Base-by-base conservation (phyloP, 2,888 invertebrate species). In the Drosophila anceps region DNA sequence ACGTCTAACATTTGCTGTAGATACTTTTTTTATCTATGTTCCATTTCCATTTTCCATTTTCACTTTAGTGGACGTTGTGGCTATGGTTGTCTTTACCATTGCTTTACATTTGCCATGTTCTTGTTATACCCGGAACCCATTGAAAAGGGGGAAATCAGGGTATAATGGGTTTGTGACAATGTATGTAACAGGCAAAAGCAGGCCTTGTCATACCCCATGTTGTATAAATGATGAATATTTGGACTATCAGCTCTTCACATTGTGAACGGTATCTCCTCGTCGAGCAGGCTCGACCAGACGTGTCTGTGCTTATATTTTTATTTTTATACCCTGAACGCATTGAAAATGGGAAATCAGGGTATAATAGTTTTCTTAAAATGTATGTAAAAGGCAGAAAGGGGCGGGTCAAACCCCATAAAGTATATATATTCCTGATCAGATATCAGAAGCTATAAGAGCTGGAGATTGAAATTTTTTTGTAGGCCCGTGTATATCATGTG, bases 21-120 rank as follows among this genome's bases (percentile, higher is more conserved):
- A 66, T 69, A 60, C 37, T 13, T 65, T 73, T 57, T 73, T 57
- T 53, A 44, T 58, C 66, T 48, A 48, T 76, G 80, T 70, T 59
- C 60, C 58, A 78, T 69, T 80, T 76, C 63, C 31, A 37, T 67
- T 62, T 73, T 69, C 39, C 54, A 64, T 81, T 73, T 69, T 54
- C 62, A 69, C 64, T 75, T 44, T 44, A 60, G 61, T 60, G 68
- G 57, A 50, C 55, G 53, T 44, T 24, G 39, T 37, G 43, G 51
- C 35, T 60, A 46, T 31, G 10, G 20, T 20, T 41, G 39, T 18
- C 18, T 39, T 50, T 15, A 13, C 13, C 24, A 13, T 53, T 64
- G 43, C 24, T 43, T 10, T 39, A 18, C 39, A 12, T 39, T 29
- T n/a, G 10, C 9, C 10, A 29, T 43, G 54, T 58, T 68, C 61